A percentile compares a stretch with the other conserved stretches of the same genome.
Evolutionary conservation across 1,140 invertebrate species (phyloP).

Genomic region (Tetranychus cinnabarinus): DNA sequence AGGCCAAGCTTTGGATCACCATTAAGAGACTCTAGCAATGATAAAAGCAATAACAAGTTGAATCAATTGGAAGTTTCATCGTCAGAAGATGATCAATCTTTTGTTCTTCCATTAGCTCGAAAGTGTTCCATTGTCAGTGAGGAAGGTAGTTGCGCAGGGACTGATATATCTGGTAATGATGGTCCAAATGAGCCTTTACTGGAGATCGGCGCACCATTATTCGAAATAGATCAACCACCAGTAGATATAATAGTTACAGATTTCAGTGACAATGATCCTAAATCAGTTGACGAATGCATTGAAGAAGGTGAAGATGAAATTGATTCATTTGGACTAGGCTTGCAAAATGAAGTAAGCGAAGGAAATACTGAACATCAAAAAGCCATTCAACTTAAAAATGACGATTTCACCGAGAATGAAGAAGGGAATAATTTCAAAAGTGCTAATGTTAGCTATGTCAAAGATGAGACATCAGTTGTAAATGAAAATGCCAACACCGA

Average conservation of each 20-base stretch:
- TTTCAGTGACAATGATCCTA: not conserved
- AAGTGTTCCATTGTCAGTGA: constrained; percentile 66
- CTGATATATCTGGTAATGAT: constrained; percentile 5
- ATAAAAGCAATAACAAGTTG: not conserved
- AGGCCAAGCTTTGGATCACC: not conserved
- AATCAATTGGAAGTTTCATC: constrained; percentile 13
- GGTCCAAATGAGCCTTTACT: not conserved
- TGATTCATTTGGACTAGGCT: not conserved
- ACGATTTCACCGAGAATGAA: not conserved
- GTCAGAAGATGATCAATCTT: constrained; percentile 5
- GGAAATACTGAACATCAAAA: too few species aligned
- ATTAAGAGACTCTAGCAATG: not conserved
- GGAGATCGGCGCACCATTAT: not conserved
- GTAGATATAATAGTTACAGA: constrained; percentile 9
- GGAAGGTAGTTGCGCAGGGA: constrained; percentile 38
- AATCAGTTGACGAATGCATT: not conserved
- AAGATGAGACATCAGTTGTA: too few species aligned
- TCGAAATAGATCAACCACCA: not conserved
- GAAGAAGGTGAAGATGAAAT: constrained; percentile 1
- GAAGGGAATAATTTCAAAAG: too few species aligned
- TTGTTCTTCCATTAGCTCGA: constrained; percentile 26
- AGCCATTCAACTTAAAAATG: not conserved
- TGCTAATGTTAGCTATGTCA: too few species aligned
- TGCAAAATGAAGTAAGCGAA: too few species aligned
- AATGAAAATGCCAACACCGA: too few species aligned